Conservation (phyloP, 2,797 vertebrate species). For the Philypnodon macrostomus region DNA sequence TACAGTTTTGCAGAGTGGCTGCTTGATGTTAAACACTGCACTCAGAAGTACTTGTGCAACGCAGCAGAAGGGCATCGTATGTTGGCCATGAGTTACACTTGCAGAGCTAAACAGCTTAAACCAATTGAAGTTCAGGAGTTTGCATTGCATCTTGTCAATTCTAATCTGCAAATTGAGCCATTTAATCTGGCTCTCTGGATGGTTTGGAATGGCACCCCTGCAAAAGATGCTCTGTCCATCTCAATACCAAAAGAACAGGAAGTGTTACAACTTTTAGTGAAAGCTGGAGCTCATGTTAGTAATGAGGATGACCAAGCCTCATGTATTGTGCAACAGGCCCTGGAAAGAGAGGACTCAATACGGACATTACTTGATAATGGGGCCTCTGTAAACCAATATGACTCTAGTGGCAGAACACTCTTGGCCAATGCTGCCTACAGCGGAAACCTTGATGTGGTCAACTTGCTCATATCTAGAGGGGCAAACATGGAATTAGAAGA, state of each 20-base stretch:
- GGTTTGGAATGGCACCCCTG: slow-evolving; percentile 96
- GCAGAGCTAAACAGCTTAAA: slow-evolving; percentile 89
- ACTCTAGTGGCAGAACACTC: slow-evolving; percentile 90
- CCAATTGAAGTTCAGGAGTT: slow-evolving; percentile 94
- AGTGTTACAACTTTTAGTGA: slow-evolving; percentile 94
- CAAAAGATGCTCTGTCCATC: slow-evolving; percentile 92
- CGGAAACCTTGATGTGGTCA: slow-evolving; percentile 94
- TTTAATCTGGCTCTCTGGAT: slow-evolving; percentile 96
- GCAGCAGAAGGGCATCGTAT: slow-evolving; percentile 95
- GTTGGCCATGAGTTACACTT: slow-evolving; percentile 97
- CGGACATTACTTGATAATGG: slow-evolving; percentile 92
- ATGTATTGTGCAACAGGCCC: slow-evolving; percentile 91
- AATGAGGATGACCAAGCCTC: slow-evolving; percentile 91
- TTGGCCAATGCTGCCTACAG: slow-evolving; percentile 92
- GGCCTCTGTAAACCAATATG: slow-evolving; percentile 91
- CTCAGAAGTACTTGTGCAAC: slow-evolving; percentile 96
- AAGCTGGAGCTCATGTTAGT: slow-evolving; percentile 94
- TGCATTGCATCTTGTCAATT: slow-evolving; percentile 92
- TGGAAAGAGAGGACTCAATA: slow-evolving; percentile 95
- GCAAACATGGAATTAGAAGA: slow-evolving; percentile 93
- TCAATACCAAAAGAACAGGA: slow-evolving; percentile 94
- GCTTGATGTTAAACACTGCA: slow-evolving; percentile 98
- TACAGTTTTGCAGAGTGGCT: slow-evolving; percentile 99
- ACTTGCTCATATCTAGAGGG: slow-evolving; percentile 88
- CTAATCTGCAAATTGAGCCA: slow-evolving; percentile 90